Evolutionary conservation across 92 coral and sea anemone species (phyloP), one percentile per base, ranked within the genome.

Genomic region (Palythoa grandiflora): DNA sequence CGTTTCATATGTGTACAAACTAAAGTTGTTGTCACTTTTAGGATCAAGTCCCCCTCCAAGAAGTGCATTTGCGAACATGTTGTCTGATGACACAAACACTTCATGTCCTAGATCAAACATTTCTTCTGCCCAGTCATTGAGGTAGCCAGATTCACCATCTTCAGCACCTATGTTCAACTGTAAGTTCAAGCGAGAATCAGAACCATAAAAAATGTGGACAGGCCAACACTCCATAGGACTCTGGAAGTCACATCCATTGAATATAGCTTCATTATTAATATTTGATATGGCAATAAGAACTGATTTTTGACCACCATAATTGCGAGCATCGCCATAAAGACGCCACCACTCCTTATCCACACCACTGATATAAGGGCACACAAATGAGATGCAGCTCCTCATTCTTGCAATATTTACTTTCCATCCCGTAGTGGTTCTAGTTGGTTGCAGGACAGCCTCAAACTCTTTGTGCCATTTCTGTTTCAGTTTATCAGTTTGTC

Each of bases 201-300:
- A 53, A 35, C 88, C 88, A 53, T 89, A 84, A 84, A 75, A 84
- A 14, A 89, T 68, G 35, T 72, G 79, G 9, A 89, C 59, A 17
- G 89, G 91, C 91, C 91, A 89, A 73, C 77, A 83, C 39, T 89
- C 91, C 66, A 70, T 21, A 72, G 91, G 91, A 73, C 91, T 89
- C 47, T 89, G 91, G 60, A 84, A 81, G 47, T 77, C 63, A 15
- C 86, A 70, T 21, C 83, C 83, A 83, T 89, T 37, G 38, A 89
- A 77, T 73, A 78, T 21, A 38, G 83, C 84, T 48, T 87, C 90
- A 65, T 78, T 65, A 44, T 61, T 87, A 60, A 83, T 70, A 17
- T 84, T 84, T 40, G 78, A 73, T n/a, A 89, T 71, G 54, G 88
- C 70, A 40, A 89, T 53, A 17, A 84, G 60, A 12, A 89, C 91